Evolutionary conservation across 2,113 vertebrate genomes (phyloP), one percentile per base, ranked within the genome.

Genomic region (Calyptomena viridis): DNA sequence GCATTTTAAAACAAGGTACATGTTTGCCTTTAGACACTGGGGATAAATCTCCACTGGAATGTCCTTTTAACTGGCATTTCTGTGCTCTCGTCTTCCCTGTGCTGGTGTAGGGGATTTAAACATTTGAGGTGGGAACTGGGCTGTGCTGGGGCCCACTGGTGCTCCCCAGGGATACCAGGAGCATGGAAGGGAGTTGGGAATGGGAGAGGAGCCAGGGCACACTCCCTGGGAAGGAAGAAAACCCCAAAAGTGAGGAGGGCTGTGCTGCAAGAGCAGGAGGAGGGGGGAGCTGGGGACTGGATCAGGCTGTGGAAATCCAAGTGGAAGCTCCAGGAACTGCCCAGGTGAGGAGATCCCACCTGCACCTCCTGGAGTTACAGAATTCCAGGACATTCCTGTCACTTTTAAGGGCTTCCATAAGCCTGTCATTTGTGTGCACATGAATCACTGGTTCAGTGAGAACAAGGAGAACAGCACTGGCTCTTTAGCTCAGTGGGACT

Each of bases 221-320:
- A 2, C 62, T 72, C 23, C 25, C 30, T 2, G 2, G 19, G 42
- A 24, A 50, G 30, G 42, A 28, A 24, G 46, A 15, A 23, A 33
- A 23, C 9, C 16, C 33, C 20, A 14, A 56, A 55, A 76, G 56
- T 25, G 14, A 49, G 42, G 25, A 25, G 55, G 81, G 77, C 39
- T 0, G 0, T 50, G 46, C 55, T 1, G 1, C n/a, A 47, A 59
- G 42, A 56, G 40, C 20, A 24, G 20, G 44, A 55, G 67, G 17
- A 76, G 52, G 21, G 27, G 59, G 27, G 58, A 74, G 63, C 49
- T 3, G 14, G 20, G 69, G n/a, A 8, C 37, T 46, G 28, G 3
- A 33, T 4, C 8, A 7, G 52, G 2, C 19, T 25, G 3, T 58
- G 50, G 55, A 46, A 81, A 46, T 27, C n/a, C 9, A 1, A n/a